Evolutionary conservation across 2,113 vertebrate species (phyloP).

Genomic region (Rhinolophus sinicus): DNA sequence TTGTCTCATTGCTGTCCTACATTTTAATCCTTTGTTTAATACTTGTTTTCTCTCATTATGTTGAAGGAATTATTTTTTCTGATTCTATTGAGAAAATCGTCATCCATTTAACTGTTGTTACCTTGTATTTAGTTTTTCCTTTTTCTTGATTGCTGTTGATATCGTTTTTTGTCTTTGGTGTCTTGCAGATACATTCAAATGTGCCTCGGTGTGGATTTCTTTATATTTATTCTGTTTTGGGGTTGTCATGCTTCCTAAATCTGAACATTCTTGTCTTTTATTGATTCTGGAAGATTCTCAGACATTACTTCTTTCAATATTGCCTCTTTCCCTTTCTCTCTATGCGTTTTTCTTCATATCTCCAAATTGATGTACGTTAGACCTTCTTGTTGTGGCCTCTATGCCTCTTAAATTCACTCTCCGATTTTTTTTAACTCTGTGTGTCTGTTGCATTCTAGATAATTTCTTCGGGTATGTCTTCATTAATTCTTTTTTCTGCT

Average conservation of each 20-base stretch:
- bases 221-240: constrained; percentile 10
- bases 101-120: neutral
- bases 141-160: neutral
- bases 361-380: neutral
- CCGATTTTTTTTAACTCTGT: neutral
- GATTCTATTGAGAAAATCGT: neutral
- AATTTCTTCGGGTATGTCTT: neutral
- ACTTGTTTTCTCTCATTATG: neutral
- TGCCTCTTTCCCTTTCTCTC: neutral
- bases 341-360: neutral
- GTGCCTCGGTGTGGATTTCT: neutral
- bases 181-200: neutral
- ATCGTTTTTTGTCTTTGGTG: neutral
- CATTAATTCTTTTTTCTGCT: neutral
- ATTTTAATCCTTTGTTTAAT: constrained; percentile 42
- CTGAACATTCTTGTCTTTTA: neutral
- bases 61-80: neutral
- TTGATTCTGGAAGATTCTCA: neutral
- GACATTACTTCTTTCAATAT: neutral
- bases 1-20: neutral
- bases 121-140: neutral
- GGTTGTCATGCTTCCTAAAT: constrained; percentile 32
- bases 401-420: neutral
- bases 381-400: neutral
- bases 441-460: neutral